Evolutionary conservation across 2,797 vertebrate species (phyloP), one percentile per base, ranked within the genome.

Genomic region (Enteromius treurensis): DNA sequence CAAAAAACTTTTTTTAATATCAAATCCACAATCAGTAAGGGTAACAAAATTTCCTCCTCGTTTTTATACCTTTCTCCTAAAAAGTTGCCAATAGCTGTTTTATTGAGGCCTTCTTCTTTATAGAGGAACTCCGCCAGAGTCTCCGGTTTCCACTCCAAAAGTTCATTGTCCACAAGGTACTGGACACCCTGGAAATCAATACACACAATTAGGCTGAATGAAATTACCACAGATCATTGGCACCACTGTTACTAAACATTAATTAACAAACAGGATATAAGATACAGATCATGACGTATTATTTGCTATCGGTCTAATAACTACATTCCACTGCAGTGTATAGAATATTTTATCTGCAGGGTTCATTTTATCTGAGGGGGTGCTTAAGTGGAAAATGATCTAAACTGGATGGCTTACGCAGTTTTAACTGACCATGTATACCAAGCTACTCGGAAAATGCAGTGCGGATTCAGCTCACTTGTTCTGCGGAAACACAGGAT

Each of bases 21-120:
- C 29, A 34, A 47, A 60, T 42, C 23, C 6, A 55, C 14, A 34
- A 7, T 42, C 2, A n/a, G 21, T 23, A 45, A 42, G 55, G 1
- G 4, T 2, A 32, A 58, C 8, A 40, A 70, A 55, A 55, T 21
- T 3, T 62, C 60, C 4, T 26, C 23, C 1, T 32, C 53, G 9
- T 10, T 26, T 34, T 21, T 55, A 29, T 89, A 98, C 97, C 97
- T 94, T 82, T 96, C 95, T 71, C 97, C 97, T 83, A 98, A 71
- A 85, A 96, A 96, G 88, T 94, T 95, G 4, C 97, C 97, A 0
- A 98, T 98, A 89, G 96, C 96, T 0, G 95, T 97, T 92, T 98
- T 98, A 92, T 96, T 96, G 74, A 98, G 94, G n/a, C 97, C 96
- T 74, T 98, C 97, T 3, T 97, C 97, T 88, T 97, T 97, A 90